Percentiles rank a stretch among this genome's conserved stretches.
These are phyloP conservation scores for Pecten maximus DNA, from an alignment of 2,888 invertebrate species.

Conservation along the genomic window DNA sequence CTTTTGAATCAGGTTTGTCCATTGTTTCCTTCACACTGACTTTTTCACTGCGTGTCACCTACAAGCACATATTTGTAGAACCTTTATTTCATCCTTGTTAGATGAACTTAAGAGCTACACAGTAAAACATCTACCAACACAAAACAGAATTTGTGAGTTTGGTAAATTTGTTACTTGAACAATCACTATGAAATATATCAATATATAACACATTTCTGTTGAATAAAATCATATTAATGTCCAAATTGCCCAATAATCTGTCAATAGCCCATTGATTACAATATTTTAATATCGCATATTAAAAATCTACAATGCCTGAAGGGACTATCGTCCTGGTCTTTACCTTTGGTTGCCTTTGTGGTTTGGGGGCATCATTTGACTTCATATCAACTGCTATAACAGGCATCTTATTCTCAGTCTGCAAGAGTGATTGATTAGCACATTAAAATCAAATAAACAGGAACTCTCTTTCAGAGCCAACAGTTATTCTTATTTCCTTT, in stretches of 20 bases:
- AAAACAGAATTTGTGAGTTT: too few species aligned
- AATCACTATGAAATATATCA: too few species aligned
- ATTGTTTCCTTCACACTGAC: conserved; percentile 71
- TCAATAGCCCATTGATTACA: too few species aligned
- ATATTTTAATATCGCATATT: too few species aligned
- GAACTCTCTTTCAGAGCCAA: not conserved
- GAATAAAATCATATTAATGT: too few species aligned
- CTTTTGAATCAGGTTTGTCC: conserved; percentile 69
- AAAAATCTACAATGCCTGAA: too few species aligned
- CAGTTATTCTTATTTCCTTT: not conserved
- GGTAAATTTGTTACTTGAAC: too few species aligned
- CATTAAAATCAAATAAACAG: too few species aligned
- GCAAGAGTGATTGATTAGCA: not conserved
- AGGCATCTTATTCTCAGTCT: conserved; percentile 44
- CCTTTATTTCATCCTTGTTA: not conserved
- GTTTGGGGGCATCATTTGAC: conserved; percentile 80
- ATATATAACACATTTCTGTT: too few species aligned
- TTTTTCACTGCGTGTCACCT: conserved; percentile 71
- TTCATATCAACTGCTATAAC: conserved; percentile 47
- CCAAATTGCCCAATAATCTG: too few species aligned
- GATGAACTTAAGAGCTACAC: not conserved
- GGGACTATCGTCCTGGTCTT: too few species aligned
- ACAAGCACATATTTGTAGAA: conserved; percentile 18
- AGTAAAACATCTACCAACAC: too few species aligned
- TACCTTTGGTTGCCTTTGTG: conserved; percentile 78